A percentile compares a stretch with the other conserved stretches of the same genome.
Conservation (phyloP, 1,140 invertebrate species). For the Periplaneta americana region DNA sequence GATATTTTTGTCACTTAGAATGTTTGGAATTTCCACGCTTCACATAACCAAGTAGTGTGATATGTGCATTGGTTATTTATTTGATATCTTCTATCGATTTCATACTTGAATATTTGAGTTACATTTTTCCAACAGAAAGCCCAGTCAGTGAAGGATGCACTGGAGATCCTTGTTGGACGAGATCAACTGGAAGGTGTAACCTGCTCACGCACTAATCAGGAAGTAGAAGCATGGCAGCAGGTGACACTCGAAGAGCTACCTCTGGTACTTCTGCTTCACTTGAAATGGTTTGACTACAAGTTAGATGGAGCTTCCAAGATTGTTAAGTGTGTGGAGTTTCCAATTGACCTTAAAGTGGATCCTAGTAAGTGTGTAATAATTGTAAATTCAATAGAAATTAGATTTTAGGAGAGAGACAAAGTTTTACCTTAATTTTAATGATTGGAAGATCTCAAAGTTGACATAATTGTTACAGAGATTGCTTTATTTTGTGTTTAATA, state of each 20-base stretch:
- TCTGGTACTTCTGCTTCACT: slow-evolving; percentile 77
- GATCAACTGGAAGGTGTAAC: slow-evolving; percentile 82
- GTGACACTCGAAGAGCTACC: slow-evolving; percentile 82
- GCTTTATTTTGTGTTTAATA: too few species aligned
- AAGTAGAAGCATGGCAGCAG: slow-evolving; percentile 81
- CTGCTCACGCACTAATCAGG: slow-evolving; percentile 70
- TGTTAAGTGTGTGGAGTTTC: slow-evolving; percentile 82
- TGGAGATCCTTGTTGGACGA: slow-evolving; percentile 76
- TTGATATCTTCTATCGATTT: too few species aligned
- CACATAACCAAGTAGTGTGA: too few species aligned
- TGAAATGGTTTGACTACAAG: slow-evolving; percentile 82
- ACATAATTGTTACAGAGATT: too few species aligned
- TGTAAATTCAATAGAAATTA: too few species aligned
- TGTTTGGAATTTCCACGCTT: too few species aligned
- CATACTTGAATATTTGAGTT: slow-evolving; percentile 2
- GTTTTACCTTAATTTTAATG: too few species aligned
- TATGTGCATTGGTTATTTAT: too few species aligned
- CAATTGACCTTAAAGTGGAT: slow-evolving; percentile 84
- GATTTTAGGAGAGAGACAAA: too few species aligned
- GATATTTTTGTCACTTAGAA: too few species aligned
- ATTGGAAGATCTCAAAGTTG: too few species aligned
- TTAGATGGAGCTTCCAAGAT: slow-evolving; percentile 84
- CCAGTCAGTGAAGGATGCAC: slow-evolving; percentile 72
- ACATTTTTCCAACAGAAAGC: slow-evolving; percentile 60
- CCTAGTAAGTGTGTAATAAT: slow-evolving; percentile 63